Percentiles rank a stretch among this genome's conserved stretches.
Evolutionary conservation across 2,888 invertebrate species (phyloP).

Genomic region (Gymnocheta viridis): DNA sequence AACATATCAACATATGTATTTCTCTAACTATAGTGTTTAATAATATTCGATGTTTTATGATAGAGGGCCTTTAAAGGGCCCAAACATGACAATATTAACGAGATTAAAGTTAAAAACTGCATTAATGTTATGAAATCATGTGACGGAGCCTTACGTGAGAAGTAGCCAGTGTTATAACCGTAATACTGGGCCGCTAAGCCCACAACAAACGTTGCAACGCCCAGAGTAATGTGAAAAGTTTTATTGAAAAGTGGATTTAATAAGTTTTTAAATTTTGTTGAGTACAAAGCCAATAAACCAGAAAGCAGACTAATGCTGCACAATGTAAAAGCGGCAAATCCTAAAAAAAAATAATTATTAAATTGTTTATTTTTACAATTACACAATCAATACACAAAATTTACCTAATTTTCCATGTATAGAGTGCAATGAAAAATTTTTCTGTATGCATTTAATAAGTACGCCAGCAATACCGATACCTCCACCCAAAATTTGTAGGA

Average conservation of each 20-base stretch:
- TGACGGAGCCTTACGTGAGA: conserved; percentile 71
- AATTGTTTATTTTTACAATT: neutral
- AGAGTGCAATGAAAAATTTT: conserved; percentile 74
- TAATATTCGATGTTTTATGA: conserved; percentile 72
- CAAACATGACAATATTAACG: conserved; percentile 75
- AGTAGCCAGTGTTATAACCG: conserved; percentile 79
- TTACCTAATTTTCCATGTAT: conserved; percentile 78
- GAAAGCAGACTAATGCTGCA: conserved; percentile 77
- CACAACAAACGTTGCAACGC: conserved; percentile 76
- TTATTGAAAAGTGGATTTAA: conserved; percentile 78
- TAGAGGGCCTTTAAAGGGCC: conserved; percentile 77
- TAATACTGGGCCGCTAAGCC: conserved; percentile 78
- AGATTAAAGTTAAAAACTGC: conserved; percentile 77
- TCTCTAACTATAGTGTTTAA: conserved; percentile 70
- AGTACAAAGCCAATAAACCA: conserved; percentile 77
- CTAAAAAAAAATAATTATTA: conserved; percentile 65
- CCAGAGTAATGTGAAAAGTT: conserved; percentile 78
- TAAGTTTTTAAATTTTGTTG: conserved; percentile 74
- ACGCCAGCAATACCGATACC: conserved; percentile 77
- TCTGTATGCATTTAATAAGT: conserved; percentile 77
- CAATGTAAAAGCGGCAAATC: conserved; percentile 78
- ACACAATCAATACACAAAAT: conserved; percentile 29
- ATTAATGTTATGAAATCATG: conserved; percentile 76
- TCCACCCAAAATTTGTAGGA: conserved; percentile 78
- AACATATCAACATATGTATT: neutral